Evolutionary conservation across 1,140 invertebrate species (phyloP), one percentile per base, ranked within the genome.

Genomic region (Zophobas atratus): DNA sequence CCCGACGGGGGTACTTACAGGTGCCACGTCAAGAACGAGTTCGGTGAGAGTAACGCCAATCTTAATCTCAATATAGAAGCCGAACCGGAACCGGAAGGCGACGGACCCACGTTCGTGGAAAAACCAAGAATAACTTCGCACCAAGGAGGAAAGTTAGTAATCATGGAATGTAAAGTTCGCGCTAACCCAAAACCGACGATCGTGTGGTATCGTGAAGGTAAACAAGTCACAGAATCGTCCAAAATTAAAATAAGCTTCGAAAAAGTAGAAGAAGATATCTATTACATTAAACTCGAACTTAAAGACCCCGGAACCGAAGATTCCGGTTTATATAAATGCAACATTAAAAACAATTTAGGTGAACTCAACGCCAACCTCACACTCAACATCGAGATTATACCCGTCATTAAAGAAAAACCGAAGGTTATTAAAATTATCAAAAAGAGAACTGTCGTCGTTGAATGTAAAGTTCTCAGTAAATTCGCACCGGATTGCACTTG

Each of bases 31-130:
- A 93, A 96, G 87, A 99, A 99, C 87, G 96, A 98, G 87, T 95
- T 93, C 86, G 98, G 98, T 70, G 98, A 99, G 89, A 97, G 96
- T 80, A 99, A 99, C 87, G 98, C 98, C 49, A 99, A 99, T 88
- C 90, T 99, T 2, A 99, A 98, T 85, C 88, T 99, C 57, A 99
- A 99, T 87, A 99, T 99, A 86, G 97, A 98, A 88, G 96, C 95
- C 6, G 96, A 97, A 84, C 93, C 94, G 0, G 96, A 97, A 87
- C 93, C 93, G 0, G 95, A 97, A 87, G 97, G 97, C 8, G 94
- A 97, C 84, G 97, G 97, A 6, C 98, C 98, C 71, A 98, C 95
- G n/a, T 99, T 99, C 87, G 93, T 98, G 49, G 97, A 99, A 86
- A 99, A 99, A 87, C 98, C 98, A 20, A 91, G 93, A 79, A 99